Conservation (phyloP, 2,888 invertebrate species). For the Oxycera nigricornis region DNA sequence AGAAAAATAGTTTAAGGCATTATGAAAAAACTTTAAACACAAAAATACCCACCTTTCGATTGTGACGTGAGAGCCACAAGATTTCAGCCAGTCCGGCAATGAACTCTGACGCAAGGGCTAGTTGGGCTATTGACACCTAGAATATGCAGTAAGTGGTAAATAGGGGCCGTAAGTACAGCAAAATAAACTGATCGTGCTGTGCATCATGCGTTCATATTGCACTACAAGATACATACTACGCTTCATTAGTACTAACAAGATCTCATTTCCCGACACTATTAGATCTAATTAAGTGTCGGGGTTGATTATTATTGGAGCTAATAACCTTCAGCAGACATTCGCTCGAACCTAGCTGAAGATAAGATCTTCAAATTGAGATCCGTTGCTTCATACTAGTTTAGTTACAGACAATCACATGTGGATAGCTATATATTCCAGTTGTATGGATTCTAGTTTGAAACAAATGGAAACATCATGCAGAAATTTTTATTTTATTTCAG, state of each 20-base stretch:
- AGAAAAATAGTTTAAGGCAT: slow-evolving; percentile 2
- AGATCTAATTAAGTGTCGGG: slow-evolving; percentile 29
- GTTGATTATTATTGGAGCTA: slow-evolving; percentile 11
- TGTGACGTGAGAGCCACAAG: not conserved
- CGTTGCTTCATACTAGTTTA: too few species aligned
- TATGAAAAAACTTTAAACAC: not conserved
- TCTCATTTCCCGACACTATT: slow-evolving; percentile 23
- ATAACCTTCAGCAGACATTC: not conserved
- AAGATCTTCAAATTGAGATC: too few species aligned
- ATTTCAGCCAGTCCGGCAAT: not conserved
- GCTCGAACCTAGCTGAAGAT: too few species aligned
- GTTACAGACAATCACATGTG: too few species aligned
- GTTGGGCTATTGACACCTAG: slow-evolving; percentile 18
- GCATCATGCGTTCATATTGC: not conserved
- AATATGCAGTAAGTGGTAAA: not conserved
- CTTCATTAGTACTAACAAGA: slow-evolving; percentile 18
- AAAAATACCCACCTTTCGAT: not conserved
- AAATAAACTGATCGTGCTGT: not conserved
- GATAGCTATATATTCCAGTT: too few species aligned
- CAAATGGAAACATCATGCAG: too few species aligned
- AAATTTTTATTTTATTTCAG: too few species aligned
- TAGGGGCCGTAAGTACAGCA: not conserved
- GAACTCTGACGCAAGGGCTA: not conserved
- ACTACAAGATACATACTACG: not conserved
- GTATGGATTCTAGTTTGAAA: too few species aligned